Percentiles rank a stretch among this genome's conserved stretches.
Evolutionary conservation across 2,888 invertebrate species (phyloP).

Genomic region (Baronia brevicornis): DNA sequence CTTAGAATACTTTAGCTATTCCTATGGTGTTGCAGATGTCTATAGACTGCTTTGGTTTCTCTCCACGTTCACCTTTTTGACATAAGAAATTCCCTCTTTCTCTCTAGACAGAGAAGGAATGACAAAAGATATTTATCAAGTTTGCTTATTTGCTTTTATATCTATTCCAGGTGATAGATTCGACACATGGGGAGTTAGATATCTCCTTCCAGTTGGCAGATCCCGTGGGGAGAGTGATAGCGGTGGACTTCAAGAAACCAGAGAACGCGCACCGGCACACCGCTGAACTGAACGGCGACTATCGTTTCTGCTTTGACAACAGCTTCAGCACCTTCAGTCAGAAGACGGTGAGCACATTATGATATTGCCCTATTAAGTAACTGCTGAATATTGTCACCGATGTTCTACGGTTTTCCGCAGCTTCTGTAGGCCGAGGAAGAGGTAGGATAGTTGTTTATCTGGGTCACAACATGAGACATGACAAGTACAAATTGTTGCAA

Average conservation of each 20-base stretch:
- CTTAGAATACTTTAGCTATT: too few species aligned
- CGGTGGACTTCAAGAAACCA: slow-evolving; percentile 82
- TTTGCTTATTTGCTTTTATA: neutral
- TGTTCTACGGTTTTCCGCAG: too few species aligned
- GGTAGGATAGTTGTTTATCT: too few species aligned
- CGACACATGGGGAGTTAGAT: slow-evolving; percentile 88
- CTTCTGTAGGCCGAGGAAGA: too few species aligned
- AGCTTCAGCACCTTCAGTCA: slow-evolving; percentile 80
- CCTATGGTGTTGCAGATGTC: too few species aligned
- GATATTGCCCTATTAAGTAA: neutral
- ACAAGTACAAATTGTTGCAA: too few species aligned
- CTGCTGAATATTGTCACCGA: neutral
- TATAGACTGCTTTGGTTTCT: too few species aligned
- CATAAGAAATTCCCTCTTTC: too few species aligned
- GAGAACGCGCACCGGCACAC: slow-evolving; percentile 81
- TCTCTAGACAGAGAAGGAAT: too few species aligned
- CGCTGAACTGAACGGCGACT: slow-evolving; percentile 80
- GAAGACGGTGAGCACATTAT: slow-evolving; percentile 78
- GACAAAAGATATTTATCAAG: neutral
- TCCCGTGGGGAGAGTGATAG: slow-evolving; percentile 78
- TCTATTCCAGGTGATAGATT: slow-evolving; percentile 82
- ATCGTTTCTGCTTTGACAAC: slow-evolving; percentile 92
- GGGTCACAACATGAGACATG: too few species aligned
- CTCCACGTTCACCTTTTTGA: too few species aligned
- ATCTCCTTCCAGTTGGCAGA: slow-evolving; percentile 85